Evolutionary conservation across 2,113 vertebrate genomes (phyloP).

Genomic region (Sprattus sprattus): DNA sequence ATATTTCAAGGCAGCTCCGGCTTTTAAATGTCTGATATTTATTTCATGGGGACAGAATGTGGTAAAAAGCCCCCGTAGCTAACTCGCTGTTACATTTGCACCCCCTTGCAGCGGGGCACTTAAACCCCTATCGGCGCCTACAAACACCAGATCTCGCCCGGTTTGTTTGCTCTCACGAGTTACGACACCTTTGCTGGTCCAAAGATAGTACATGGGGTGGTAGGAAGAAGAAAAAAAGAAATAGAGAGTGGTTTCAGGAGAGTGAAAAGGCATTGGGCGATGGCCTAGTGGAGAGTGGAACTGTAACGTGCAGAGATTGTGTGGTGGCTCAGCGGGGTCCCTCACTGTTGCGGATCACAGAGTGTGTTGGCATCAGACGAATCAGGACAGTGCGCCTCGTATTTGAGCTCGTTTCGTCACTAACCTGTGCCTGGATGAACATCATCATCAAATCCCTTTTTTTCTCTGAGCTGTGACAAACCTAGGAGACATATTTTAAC

Average conservation of each 20-base stretch:
- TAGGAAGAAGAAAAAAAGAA: not conserved
- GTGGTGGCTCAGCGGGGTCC: not conserved
- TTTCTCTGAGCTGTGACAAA: not conserved
- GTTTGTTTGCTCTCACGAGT: constrained; percentile 22
- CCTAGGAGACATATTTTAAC: too few relatives aligned
- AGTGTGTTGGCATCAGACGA: not conserved
- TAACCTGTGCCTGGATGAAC: not conserved
- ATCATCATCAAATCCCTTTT: not conserved
- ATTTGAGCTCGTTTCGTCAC: not conserved
- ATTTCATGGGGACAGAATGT: constrained; percentile 74
- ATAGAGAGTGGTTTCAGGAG: not conserved
- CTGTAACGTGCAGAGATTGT: not conserved
- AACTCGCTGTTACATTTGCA: constrained; percentile 54
- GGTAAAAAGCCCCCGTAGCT: constrained; percentile 57
- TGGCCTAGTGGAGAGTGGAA: not conserved
- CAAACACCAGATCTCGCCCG: constrained; percentile 43
- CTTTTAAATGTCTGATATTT: constrained; percentile 74
- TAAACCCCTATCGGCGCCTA: constrained; percentile 57
- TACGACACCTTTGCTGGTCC: constrained; percentile 21
- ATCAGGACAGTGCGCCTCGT: not conserved
- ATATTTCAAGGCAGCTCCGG: constrained; percentile 67
- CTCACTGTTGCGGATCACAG: not conserved
- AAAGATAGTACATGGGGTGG: constrained; percentile 3
- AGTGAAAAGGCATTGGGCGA: not conserved
- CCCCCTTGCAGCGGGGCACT: constrained; percentile 51